Conservation (phyloP, 2,888 invertebrate species). For the Epistrophe eligans region DNA sequence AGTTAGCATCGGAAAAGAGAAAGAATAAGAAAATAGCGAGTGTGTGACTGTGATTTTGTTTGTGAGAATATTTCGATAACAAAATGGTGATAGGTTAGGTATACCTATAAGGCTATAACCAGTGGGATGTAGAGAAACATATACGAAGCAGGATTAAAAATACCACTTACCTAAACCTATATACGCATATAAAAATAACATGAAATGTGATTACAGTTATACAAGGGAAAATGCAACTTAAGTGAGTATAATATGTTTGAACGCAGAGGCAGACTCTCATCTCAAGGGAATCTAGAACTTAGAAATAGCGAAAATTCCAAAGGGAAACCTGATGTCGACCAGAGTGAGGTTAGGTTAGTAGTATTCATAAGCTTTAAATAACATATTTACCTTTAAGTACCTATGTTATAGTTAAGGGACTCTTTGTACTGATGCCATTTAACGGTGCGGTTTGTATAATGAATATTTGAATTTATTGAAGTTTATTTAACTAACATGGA, state of each 20-base stretch:
- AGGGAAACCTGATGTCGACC: not conserved
- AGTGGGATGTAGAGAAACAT: conserved; percentile 14
- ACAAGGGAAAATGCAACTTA: conserved; percentile 45
- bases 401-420: conserved; percentile 4
- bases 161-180: conserved; percentile 29
- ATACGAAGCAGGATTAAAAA: conserved; percentile 49
- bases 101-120: not conserved
- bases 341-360: not conserved
- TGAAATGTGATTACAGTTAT: conserved; percentile 55
- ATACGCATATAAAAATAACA: conserved; percentile 48
- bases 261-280: not conserved
- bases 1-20: not conserved
- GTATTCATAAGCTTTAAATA: conserved; percentile 32
- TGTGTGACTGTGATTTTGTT: conserved; percentile 25
- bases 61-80: conserved; percentile 42
- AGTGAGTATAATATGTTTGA: not conserved
- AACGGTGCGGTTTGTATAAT: conserved; percentile 10
- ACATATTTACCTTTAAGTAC: conserved; percentile 13
- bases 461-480: conserved; percentile 55
- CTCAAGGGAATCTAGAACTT: conserved; percentile 18
- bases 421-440: not conserved
- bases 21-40: not conserved
- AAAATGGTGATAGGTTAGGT: not conserved
- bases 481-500: conserved; percentile 22
- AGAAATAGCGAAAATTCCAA: not conserved